A percentile compares a stretch with the other conserved stretches of the same genome.
phyloP scores from a whole-genome alignment of 2,113 vertebrate species.

The Boulengeromyrus knoepffleri region DNA sequence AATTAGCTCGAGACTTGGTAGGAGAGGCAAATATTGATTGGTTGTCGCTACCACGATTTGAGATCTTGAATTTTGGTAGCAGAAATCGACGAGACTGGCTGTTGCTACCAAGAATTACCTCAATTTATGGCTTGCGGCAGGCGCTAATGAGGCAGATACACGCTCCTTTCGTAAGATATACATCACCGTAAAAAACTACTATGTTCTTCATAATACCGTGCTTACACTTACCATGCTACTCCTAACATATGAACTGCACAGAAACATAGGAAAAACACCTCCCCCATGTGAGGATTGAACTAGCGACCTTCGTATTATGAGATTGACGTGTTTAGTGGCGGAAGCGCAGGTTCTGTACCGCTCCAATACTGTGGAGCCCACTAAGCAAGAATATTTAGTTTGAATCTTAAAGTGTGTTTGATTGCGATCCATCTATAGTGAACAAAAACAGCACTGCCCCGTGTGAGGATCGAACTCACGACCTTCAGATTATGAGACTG shows the following conservation, averaged over 20 bases:
- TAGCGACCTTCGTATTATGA: not conserved
- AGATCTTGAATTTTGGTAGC: too few species aligned
- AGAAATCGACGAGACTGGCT: too few species aligned
- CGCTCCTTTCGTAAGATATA: not conserved
- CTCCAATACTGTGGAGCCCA: too few species aligned
- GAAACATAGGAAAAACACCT: not conserved
- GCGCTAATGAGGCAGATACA: not conserved
- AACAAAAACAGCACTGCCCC: not conserved
- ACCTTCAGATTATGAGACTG: slow-evolving; percentile 18
- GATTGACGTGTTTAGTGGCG: not conserved
- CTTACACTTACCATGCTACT: too few species aligned
- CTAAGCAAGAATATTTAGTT: not conserved
- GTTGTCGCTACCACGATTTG: too few species aligned
- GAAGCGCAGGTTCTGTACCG: too few species aligned
- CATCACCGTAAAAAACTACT: too few species aligned
- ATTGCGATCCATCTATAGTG: not conserved
- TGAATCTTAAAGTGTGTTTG: not conserved
- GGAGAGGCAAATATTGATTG: too few species aligned
- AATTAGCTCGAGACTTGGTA: too few species aligned
- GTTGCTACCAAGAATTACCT: too few species aligned
- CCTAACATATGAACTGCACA: not conserved
- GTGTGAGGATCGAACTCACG: slow-evolving; percentile 19
- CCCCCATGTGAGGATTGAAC: not conserved
- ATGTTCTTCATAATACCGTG: too few species aligned
- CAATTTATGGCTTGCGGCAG: too few species aligned